Evolutionary conservation across 2,888 invertebrate genomes (phyloP), one percentile per base, ranked within the genome.

Genomic region (Dicycla oo): DNA sequence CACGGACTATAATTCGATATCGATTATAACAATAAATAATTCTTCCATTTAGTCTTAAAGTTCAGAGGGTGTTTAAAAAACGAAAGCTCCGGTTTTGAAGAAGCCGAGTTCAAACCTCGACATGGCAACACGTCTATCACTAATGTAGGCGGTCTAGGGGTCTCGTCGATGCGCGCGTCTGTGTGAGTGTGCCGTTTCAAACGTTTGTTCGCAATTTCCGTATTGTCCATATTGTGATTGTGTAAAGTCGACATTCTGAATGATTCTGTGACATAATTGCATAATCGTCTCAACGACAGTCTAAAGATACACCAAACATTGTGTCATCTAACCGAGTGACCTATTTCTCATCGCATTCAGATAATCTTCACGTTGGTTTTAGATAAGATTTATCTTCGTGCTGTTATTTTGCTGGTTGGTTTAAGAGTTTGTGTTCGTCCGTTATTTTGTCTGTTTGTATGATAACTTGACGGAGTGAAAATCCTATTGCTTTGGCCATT

Each of bases 271-370:
- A 30, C 23, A 43, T 47, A 56, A 47, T 86, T 86, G 66, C 85
- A 83, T 87, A 86, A 86, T 73, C 10, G 73, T 69, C 69, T 20
- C 68, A 75, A 64, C 82, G 71, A 81, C 60, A 26, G 45, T 74
- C 83, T 78, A 80, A 80, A 83, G 73, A 85, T 87, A 82, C 63
- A 56, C 73, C 65, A 71, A 75, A 82, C 82, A 75, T 85, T 86
- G 86, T 86, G 87, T 82, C 86, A 86, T 65, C 72, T 61, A 47
- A 62, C 79, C 74, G 53, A 78, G 60, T 86, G 83, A 79, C 87
- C 83, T 61, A 63, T 68, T 87, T 87, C 75, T 60, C 81, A 76
- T 45, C 54, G 26, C 61, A 18, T 53, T 71, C 49, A 63, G 47
- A 58, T 73, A 72, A 78, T 79, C 78, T 79, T 72, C 66, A 34